Evolutionary conservation across 2,113 vertebrate species (phyloP), one percentile per base, ranked within the genome.

Genomic region (Scophthalmus maximus): DNA sequence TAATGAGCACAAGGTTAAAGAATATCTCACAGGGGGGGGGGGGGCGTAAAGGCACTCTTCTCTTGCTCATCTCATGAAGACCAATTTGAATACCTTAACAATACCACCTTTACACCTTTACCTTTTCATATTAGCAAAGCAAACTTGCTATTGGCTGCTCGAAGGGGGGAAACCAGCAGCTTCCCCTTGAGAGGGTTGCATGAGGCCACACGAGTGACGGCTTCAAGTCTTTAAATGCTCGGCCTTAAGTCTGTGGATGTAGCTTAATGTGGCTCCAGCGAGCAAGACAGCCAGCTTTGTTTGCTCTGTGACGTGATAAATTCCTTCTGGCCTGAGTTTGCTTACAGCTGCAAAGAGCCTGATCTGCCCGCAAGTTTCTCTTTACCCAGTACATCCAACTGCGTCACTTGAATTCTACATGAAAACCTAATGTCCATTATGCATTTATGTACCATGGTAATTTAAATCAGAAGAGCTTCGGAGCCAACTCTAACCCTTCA

Each of bases 221-320:
- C 42, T n/a, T 46, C 42, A 63, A 40, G 51, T 57, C 51, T 59
- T 76, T 84, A 79, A 79, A 73, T 8, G 52, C 72, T 75, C 65
- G 57, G 67, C 66, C 42, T 46, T 77, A 82, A 78, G 56, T 68
- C 77, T 65, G n/a, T n/a, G 23, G 42, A 67, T 7, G 15, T 44
- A 66, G 73, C 42, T 46, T 46, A 46, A 46, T 46, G 18, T 46
- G 42, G 42, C 42, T 46, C 42, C 18, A 2, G 17, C 8, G 42
- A n/a, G 40, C 40, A 42, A 17, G 34, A 47, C 30, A n/a, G 36
- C 2, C 67, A 36, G 76, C 70, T 79, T 74, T 79, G 55, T 42
- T 59, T 7, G 2, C 42, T 46, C 14, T 72, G 77, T 81, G 82
- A 79, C 68, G 62, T 29, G 52, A 80, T 73, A 32, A 79, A 80